Conservation (phyloP, 2,113 vertebrate genomes). For the Amazona vittata region DNA sequence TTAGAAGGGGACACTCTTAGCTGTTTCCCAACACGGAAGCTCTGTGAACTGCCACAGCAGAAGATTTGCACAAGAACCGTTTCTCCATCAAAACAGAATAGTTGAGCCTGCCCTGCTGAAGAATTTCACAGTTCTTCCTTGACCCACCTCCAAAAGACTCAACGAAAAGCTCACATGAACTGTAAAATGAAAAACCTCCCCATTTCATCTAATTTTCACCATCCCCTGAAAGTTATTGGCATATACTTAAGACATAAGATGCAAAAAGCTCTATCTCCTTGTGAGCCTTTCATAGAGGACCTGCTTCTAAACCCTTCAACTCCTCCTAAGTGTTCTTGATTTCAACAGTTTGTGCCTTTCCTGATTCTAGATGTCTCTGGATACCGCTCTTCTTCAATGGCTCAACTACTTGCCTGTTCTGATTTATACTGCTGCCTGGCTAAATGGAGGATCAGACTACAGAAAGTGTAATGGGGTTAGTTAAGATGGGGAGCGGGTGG, state of each 20-base stretch:
- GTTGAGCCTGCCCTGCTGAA: neutral
- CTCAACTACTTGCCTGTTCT: neutral
- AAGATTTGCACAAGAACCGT: neutral
- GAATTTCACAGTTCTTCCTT: neutral
- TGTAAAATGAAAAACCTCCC: neutral
- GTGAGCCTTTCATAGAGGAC: neutral
- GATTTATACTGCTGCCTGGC: neutral
- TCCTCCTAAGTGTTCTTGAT: neutral
- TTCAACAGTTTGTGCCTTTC: neutral
- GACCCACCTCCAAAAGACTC: neutral
- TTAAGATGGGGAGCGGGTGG: neutral
- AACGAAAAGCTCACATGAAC: neutral
- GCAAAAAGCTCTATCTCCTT: neutral
- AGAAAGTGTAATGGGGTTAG: neutral
- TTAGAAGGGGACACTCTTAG: neutral
- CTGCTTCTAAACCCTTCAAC: neutral
- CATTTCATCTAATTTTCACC: neutral
- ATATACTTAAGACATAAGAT: neutral
- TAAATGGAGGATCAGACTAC: neutral
- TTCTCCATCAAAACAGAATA: neutral
- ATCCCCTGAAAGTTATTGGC: neutral
- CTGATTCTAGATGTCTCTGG: neutral
- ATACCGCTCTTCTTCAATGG: neutral
- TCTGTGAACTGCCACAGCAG: neutral
- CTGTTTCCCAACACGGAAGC: neutral